Base-by-base conservation (phyloP, 2,888 invertebrate genomes). In the Andrena flavipes region DNA sequence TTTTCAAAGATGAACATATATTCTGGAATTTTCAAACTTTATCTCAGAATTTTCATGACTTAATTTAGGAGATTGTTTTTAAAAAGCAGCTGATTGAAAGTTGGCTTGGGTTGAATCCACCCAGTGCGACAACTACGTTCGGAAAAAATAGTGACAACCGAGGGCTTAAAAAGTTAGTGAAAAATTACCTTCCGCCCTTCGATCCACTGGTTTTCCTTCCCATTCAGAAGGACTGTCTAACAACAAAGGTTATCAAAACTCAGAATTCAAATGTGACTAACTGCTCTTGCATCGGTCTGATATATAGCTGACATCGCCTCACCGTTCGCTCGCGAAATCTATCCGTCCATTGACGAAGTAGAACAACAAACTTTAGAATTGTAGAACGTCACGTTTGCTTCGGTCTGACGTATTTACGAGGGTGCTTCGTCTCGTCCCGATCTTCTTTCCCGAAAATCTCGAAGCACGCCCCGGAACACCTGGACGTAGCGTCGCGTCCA, bases 401-500 rank as follows among this genome's bases (percentile, higher is more conserved):
- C n/a, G 10, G 13, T 6, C 10, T 56, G 56, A 69, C 33, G 3
- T 62, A 62, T 69, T 59, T 59, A 69, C 56, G 35, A 29, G n/a
- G 8, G 23, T 2, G 5, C n/a, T 54, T 16, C 13, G 16, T 7
- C 49, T 2, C 30, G 54, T 20, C 30, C 33, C 7, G 42, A 68
- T 68, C 76, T 33, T 33, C 42, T 62, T 71, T 33, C 20, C n/a
- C 42, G n/a, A 62, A 33, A 77, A 51, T 48, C 10, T 30, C 33
- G 10, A 35, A 20, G 10, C 59, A 10, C 13, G 0, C 8, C 8
- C 33, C 30, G 71, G 13, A 29, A 56, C 65, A 76, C 64, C 70
- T 65, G 79, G 59, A 48, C 48, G 20, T n/a, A 8, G 23, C 35
- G n/a, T 42, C 42, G 29, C 49, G 30, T 26, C 5, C 20, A 35